Base-by-base conservation (phyloP, 2,888 invertebrate species). In the Cephus runcator region DNA sequence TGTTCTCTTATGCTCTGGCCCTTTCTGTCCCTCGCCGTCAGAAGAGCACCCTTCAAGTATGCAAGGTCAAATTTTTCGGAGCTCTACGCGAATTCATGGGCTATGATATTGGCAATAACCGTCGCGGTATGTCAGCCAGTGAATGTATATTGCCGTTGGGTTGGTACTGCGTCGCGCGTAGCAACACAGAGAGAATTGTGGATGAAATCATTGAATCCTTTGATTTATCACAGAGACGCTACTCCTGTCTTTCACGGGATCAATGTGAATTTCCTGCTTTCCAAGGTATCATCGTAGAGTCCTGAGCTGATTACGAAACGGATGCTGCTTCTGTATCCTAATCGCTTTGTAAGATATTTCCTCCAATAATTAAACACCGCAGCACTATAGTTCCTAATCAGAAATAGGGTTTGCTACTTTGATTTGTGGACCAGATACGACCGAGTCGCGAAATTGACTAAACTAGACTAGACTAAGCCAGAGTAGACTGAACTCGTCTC, bases 391-490 rank as follows among this genome's bases (percentile, higher is more conserved):
- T 82, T 77, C 77, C 82, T 81, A 87, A 87, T 86, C 83, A 81
- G 77, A 81, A 85, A 83, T 83, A 79, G 83, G 81, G 82, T 81
- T 80, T 79, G 76, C 73, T 82, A 81, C 87, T 86, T 87, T 85
- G 87, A 84, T 79, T 85, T 79, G 77, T 75, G 80, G 78, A 81
- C 79, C 34, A 80, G 73, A 35, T 68, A 73, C 79, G 75, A 34
- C 81, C 77, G 85, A 81, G 78, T 80, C 75, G 73, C 77, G 79
- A 83, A 82, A 83, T 83, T 81, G 84, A 83, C 85, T 83, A 79
- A 81, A 80, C 81, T 81, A 76, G 79, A 82, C 81, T 79, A 80
- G 34, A 40, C 15, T 40, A 40, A 40, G 15, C 40, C 15, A 40
- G 40, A 40, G 4, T 40, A 40, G 56, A 56, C 56, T 23, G 56